phyloP scores from a whole-genome alignment of 2,797 vertebrate species.

The Pyrocephalus nanus region DNA sequence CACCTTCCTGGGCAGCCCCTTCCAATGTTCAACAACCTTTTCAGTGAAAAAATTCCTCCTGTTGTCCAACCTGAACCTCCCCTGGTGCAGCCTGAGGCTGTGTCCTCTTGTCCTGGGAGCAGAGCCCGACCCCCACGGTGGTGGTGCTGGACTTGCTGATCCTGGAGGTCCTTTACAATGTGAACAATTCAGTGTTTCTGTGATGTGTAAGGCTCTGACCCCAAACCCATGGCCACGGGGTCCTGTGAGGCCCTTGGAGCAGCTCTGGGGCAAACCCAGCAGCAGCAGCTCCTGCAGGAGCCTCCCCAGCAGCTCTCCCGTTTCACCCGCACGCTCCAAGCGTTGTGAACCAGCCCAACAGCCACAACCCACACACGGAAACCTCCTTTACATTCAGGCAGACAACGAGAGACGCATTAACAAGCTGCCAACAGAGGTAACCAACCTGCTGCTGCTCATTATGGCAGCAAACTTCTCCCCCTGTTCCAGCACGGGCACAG shows the following conservation, averaged over 20 bases:
- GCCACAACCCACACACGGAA: neutral
- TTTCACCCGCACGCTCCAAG: neutral
- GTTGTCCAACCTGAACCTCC: neutral
- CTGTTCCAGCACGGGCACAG: neutral
- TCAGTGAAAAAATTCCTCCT: neutral
- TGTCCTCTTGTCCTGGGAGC: neutral
- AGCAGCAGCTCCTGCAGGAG: neutral
- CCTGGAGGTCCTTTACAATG: neutral
- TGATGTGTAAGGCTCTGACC: neutral
- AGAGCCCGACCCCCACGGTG: neutral
- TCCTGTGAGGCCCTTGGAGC: rapidly evolving
- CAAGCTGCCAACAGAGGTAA: neutral
- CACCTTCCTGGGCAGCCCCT: neutral
- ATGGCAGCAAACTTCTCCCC: neutral
- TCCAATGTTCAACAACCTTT: rapidly evolving
- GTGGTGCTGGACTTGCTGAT: neutral
- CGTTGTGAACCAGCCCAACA: neutral
- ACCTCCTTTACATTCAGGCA: neutral
- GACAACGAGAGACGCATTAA: neutral
- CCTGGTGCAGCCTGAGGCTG: neutral
- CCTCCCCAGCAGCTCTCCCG: neutral
- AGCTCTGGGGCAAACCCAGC: neutral
- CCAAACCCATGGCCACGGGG: neutral
- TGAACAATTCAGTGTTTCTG: rapidly evolving
- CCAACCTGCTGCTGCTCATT: neutral